phyloP scores from a whole-genome alignment of 2,113 vertebrate species.

The Pelecanus crispus region DNA sequence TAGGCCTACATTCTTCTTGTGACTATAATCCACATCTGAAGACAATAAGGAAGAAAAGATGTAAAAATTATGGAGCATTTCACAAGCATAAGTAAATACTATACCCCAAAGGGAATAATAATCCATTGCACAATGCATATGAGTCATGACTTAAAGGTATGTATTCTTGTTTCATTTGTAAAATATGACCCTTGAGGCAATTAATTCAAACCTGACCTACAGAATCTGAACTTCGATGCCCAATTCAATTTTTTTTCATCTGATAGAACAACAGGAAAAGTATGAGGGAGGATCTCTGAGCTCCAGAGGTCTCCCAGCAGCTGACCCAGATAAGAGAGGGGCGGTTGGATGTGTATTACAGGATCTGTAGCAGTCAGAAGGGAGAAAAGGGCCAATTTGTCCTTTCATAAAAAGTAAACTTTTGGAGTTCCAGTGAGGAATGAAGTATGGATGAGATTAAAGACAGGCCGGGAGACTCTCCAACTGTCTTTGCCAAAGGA shows the following conservation, averaged over 20 bases:
- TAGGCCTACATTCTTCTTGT: background rate
- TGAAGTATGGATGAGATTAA: slow-evolving; percentile 1
- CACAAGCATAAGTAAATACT: slow-evolving; percentile 35
- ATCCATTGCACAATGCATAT: slow-evolving; percentile 35
- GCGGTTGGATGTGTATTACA: background rate
- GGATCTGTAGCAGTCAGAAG: slow-evolving; percentile 15
- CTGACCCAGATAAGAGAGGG: slow-evolving; percentile 23
- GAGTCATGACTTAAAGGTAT: slow-evolving; percentile 52
- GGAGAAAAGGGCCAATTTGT: background rate
- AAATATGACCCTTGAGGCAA: slow-evolving; percentile 53
- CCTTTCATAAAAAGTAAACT: slow-evolving; percentile 31
- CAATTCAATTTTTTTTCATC: slow-evolving; percentile 42
- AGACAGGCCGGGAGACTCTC: background rate
- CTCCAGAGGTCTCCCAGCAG: slow-evolving; percentile 43
- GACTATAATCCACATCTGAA: slow-evolving; percentile 6
- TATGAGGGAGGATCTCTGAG: slow-evolving; percentile 5
- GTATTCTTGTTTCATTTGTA: slow-evolving; percentile 40
- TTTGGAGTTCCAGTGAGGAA: background rate
- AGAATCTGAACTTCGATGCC: slow-evolving; percentile 36
- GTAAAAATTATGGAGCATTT: slow-evolving; percentile 21
- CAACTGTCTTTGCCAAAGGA: background rate
- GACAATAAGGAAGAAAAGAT: background rate
- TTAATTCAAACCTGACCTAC: slow-evolving; percentile 60
- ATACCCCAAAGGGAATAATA: slow-evolving; percentile 21
- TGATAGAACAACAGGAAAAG: slow-evolving; percentile 33